A percentile compares a stretch with the other conserved stretches of the same genome.
Conservation (phyloP, 2,113 vertebrate genomes). For the Trogon melanurus region DNA sequence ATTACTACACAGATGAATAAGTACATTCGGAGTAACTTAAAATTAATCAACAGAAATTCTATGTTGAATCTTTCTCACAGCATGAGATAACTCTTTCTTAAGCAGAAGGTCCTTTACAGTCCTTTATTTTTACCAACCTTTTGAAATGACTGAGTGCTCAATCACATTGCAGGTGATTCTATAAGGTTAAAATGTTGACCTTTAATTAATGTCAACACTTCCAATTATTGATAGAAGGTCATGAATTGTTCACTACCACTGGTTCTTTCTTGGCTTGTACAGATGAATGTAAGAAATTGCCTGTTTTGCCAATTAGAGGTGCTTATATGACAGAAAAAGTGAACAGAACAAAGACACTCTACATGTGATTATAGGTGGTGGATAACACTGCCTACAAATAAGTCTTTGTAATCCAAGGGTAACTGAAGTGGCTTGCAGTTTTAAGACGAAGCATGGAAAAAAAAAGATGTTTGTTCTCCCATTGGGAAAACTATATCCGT, state of each 20-base stretch:
- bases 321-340: neutral
- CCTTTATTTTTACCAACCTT: neutral
- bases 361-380: neutral
- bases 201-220: neutral
- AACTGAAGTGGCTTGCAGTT: neutral
- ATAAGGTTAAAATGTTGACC: neutral
- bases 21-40: neutral
- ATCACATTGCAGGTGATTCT: neutral
- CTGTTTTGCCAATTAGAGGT: neutral
- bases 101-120: neutral
- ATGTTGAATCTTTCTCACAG: neutral
- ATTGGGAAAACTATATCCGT: neutral
- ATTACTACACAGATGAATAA: neutral
- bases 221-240: neutral
- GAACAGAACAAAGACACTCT: neutral
- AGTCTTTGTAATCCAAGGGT: neutral
- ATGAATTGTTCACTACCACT: neutral
- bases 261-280: neutral
- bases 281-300: neutral
- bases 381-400: neutral
- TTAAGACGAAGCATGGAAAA: neutral
- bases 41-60: neutral
- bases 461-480: neutral
- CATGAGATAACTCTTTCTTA: neutral
- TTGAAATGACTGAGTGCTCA: neutral